phyloP scores from a whole-genome alignment of 2,797 vertebrate species.

The Channa striata region DNA sequence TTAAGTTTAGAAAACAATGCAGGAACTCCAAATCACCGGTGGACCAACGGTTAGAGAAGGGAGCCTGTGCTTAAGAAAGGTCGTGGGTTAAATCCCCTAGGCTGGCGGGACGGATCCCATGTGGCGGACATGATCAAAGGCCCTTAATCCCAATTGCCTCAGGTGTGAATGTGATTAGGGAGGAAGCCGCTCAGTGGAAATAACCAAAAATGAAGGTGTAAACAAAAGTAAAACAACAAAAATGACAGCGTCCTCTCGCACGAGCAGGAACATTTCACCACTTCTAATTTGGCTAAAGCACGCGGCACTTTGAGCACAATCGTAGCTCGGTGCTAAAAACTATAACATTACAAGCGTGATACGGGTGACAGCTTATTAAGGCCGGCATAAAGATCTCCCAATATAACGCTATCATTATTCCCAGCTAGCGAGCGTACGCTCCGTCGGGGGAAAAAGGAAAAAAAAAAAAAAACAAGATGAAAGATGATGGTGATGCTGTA shows the following conservation, averaged over 20 bases:
- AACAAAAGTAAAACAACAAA: not conserved
- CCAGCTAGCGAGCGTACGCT: not conserved
- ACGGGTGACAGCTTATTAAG: constrained; percentile 26
- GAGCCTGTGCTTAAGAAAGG: too few species aligned
- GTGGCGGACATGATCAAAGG: too few species aligned
- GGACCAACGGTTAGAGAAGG: too few species aligned
- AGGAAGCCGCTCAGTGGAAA: too few species aligned
- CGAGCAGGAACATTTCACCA: constrained; percentile 17
- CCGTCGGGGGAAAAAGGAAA: constrained; percentile 26
- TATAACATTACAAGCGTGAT: not conserved
- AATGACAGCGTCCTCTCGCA: constrained; percentile 5
- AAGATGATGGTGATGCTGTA: constrained; percentile 50
- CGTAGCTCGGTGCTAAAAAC: constrained; percentile 29
- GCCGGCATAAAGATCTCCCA: constrained; percentile 39
- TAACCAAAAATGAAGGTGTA: too few species aligned
- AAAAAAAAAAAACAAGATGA: constrained; percentile 51
- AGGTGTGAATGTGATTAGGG: too few species aligned
- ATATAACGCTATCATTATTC: constrained; percentile 33
- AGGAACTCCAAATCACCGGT: not conserved
- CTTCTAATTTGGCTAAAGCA: constrained; percentile 34
- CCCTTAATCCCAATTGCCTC: too few species aligned
- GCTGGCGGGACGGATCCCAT: too few species aligned
- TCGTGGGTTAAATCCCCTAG: too few species aligned
- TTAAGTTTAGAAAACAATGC: not conserved
- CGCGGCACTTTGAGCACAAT: constrained; percentile 28